These are phyloP conservation scores for Apostichopus leukothele DNA, from an alignment of 53 echinoderm and acorn worm species.

Conservation along the genomic window DNA sequence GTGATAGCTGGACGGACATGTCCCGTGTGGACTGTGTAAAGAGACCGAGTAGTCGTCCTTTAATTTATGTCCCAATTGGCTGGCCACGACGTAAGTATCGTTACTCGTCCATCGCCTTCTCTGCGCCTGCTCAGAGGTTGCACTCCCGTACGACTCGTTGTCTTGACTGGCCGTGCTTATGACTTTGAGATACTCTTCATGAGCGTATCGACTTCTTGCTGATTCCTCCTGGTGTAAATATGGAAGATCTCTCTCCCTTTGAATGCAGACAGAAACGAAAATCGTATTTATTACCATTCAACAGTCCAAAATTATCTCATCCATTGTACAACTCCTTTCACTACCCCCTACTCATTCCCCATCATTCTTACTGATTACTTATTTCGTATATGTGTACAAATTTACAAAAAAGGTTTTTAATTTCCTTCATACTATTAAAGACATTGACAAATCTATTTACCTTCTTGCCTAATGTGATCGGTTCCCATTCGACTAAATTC, in stretches of 20 bases:
- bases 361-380: no score
- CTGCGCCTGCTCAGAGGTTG: slow-evolving; percentile 60
- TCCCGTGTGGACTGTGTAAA: slow-evolving; percentile 88
- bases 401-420: no score
- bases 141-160: slow-evolving; percentile 44
- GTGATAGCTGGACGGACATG: slow-evolving; percentile 92
- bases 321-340: no score
- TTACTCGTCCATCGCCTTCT: slow-evolving; percentile 91
- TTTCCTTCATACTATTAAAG: no score
- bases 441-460: no score
- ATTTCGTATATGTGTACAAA: no score
- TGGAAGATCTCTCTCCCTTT: slow-evolving; percentile 77
- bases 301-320: no score
- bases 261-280: slow-evolving; percentile 9
- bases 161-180: slow-evolving; percentile 50
- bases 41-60: slow-evolving; percentile 92
- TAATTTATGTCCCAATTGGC: slow-evolving; percentile 77
- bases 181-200: slow-evolving; percentile 86
- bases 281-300: not conserved
- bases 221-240: slow-evolving; percentile 79
- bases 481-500: not conserved
- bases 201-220: slow-evolving; percentile 82
- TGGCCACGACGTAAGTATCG: slow-evolving; percentile 94
- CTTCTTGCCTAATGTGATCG: not conserved
- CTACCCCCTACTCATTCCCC: no score